Evolutionary conservation across 2,797 vertebrate genomes (phyloP).

Genomic region (Sebastes trivittatus): DNA sequence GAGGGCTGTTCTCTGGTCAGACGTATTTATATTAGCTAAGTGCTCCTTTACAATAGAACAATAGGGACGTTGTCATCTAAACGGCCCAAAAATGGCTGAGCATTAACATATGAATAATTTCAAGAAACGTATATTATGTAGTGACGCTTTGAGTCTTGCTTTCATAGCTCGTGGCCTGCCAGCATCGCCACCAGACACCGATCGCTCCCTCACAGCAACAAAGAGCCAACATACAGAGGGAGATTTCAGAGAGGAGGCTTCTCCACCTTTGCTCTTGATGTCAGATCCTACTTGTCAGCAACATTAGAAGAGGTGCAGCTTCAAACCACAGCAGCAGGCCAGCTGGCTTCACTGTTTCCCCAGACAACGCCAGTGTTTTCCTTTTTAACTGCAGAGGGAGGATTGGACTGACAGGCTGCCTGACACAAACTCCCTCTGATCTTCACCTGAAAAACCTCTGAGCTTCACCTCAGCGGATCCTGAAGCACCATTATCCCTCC

Average conservation of each 20-base stretch:
- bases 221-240: neutral
- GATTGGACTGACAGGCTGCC: constrained; percentile 8
- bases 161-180: neutral
- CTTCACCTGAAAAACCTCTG: neutral
- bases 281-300: constrained; percentile 12
- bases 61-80: neutral
- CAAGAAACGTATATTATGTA: neutral
- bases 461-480: neutral
- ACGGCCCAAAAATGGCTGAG: neutral
- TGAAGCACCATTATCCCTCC: neutral
- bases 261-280: constrained; percentile 20
- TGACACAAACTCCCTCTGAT: constrained; percentile 9
- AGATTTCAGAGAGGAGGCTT: neutral
- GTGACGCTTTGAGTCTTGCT: neutral
- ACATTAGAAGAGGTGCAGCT: neutral
- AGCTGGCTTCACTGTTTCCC: neutral
- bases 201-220: neutral
- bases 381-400: constrained; percentile 1
- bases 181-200: neutral
- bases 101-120: neutral
- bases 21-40: neutral
- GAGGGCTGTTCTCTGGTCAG: neutral
- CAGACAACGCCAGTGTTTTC: neutral
- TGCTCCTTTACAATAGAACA: neutral
- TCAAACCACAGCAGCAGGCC: constrained; percentile 14